phyloP scores from a whole-genome alignment of 2,113 vertebrate species.

The Plectropomus leopardus region DNA sequence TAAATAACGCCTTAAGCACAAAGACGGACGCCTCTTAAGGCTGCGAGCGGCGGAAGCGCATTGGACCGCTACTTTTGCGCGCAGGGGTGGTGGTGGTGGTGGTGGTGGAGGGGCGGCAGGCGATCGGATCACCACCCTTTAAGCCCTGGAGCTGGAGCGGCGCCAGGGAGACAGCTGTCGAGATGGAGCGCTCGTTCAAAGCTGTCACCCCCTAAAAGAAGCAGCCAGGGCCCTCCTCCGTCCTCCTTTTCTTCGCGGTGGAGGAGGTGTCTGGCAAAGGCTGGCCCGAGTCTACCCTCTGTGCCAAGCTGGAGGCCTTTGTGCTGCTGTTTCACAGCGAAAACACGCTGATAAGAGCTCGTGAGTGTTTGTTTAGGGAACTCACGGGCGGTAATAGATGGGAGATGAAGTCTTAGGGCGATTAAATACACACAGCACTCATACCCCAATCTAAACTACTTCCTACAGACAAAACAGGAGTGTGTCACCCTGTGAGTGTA shows the following conservation, averaged over 20 bases:
- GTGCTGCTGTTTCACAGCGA: constrained; percentile 69
- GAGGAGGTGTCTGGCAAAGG: constrained; percentile 82
- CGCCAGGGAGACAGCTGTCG: constrained; percentile 99
- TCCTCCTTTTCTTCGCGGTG: constrained; percentile 59
- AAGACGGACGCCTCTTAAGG: constrained; percentile 47
- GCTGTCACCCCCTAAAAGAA: constrained; percentile 93
- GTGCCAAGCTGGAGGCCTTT: constrained; percentile 78
- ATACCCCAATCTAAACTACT: constrained; percentile 36
- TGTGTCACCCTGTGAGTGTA: background rate
- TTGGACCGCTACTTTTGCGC: constrained; percentile 82
- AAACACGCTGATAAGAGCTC: constrained; percentile 69
- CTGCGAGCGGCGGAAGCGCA: constrained; percentile 83
- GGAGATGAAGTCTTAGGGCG: constrained; percentile 37
- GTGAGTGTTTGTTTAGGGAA: constrained; percentile 79
- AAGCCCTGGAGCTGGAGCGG: constrained; percentile 91
- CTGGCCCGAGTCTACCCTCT: constrained; percentile 59
- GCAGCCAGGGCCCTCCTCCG: constrained; percentile 75
- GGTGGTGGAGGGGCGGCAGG: constrained; percentile 86
- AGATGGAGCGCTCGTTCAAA: constrained; percentile 93
- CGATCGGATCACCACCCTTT: constrained; percentile 87
- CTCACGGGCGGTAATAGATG: constrained; percentile 39
- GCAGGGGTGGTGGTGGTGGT: constrained; percentile 85
- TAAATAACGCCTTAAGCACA: constrained; percentile 27
- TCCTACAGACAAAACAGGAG: background rate
- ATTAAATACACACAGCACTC: constrained; percentile 31